Base-by-base conservation (phyloP, 1,140 invertebrate genomes). In the Zaprionus taronus region DNA sequence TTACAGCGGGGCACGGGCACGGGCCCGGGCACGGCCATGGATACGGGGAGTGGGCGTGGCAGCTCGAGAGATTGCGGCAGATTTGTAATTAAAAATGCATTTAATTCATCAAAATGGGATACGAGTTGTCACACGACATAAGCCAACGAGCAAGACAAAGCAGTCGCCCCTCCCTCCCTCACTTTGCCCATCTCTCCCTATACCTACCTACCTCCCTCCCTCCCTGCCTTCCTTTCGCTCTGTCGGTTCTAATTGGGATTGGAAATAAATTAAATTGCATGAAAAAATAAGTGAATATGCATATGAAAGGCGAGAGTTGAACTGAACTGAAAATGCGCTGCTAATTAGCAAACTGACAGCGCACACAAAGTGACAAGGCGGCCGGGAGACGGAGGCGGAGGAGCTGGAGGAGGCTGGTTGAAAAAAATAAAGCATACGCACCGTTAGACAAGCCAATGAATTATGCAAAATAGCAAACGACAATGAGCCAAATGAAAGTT, bases 401-500 rank as follows among this genome's bases (percentile, higher is more conserved):
- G 11, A 31, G 28, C 24, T 49, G 51, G 24, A 28, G 26, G 24
- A 55, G 51, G 41, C 34, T 56, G 63, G 31, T 22, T 60, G 63
- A 57, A 62, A 57, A 62, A 83, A 73, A 83, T 84, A 75, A 87
- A 83, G 79, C 72, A 89, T 84, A 83, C 84, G 84, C 84, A 90
- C 67, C 84, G 84, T 90, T 89, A 84, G 85, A 89, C 84, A 89
- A 80, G 72, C 74, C 85, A 89, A 90, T 89, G 85, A 89, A 89
- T 89, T 89, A 89, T 89, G 84, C 84, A 90, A 89, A 89, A 79
- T 85, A 79, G 65, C 64, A 70, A 71, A 69, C 58, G 74, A 67
- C 34, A 60, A 28, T 64, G 51, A 51, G 56, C 51, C n/a, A 58
- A 51, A 38, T 61, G 22, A 51, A 47, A 57, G 49, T 58, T 38